Evolutionary conservation across 30 jellyfish, hydroid and myxozoan species (phyloP).

Genomic region (Phacellophora camtschatica): DNA sequence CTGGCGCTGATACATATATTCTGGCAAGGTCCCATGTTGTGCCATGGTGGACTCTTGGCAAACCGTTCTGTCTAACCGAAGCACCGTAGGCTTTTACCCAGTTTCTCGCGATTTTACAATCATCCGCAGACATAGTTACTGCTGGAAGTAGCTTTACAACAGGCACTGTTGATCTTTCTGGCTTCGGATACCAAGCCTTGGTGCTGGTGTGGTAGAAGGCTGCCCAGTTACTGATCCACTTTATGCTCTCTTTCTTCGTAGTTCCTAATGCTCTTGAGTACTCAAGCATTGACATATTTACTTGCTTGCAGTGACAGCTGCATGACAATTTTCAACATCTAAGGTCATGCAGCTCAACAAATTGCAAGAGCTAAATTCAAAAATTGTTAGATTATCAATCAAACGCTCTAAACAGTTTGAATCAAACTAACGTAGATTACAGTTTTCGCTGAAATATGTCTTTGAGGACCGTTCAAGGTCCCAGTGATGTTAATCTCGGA

Average conservation of each 20-base stretch:
- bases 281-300: no score
- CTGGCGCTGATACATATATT: neutral
- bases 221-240: neutral
- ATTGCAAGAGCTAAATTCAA: neutral
- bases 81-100: neutral
- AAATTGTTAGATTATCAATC: neutral
- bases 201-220: conserved; percentile 16
- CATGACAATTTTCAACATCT: conserved; percentile 25
- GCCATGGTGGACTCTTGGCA: neutral
- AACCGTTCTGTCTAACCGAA: neutral
- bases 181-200: conserved; percentile 5
- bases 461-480: conserved; percentile 32
- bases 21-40: neutral
- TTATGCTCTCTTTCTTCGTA: conserved; percentile 18
- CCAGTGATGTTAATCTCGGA: conserved; percentile 8
- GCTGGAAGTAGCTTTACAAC: neutral
- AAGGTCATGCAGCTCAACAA: conserved; percentile 29
- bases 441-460: conserved; percentile 18
- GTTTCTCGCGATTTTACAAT: neutral
- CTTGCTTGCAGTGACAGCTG: no score
- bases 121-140: neutral
- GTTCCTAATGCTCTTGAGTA: conserved; percentile 16
- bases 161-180: neutral
- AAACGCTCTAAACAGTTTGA: conserved; percentile 24
- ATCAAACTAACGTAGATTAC: conserved; percentile 7